Base-by-base conservation (phyloP, 2,113 vertebrate species). In the Chinchilla lanigera region DNA sequence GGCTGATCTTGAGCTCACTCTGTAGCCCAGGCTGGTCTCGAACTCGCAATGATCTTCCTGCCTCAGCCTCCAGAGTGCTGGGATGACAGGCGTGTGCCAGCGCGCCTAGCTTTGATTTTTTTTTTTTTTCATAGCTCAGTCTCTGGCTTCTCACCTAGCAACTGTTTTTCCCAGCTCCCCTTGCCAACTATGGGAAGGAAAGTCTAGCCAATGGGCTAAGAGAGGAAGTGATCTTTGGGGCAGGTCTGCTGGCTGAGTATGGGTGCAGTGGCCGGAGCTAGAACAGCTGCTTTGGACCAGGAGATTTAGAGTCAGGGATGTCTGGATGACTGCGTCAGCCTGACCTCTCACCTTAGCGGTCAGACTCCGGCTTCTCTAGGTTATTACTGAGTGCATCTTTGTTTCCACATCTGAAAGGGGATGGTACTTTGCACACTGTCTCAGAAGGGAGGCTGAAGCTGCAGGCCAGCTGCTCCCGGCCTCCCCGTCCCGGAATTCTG, bases 231-330 rank as follows among this genome's bases (percentile, higher is more conserved):
- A 47, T 38, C 56, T n/a, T 78, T 67, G 87, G 17, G 83, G 56
- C 24, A 22, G 41, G 7, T 52, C 38, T 71, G 71, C 71, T 30
- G 90, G 16, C 35, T 14, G 61, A 89, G 5, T 10, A 4, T 54
- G 30, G 58, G 20, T 90, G 78, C 33, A 47, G 60, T 60, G 90
- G 56, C 86, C 26, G 78, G 94, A 90, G 80, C 77, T 19, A 14
- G 14, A 89, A 83, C 86, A 86, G 93, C 95, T 58, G 35, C 47
- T 86, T 78, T 93, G 94, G 69, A 11, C 22, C 83, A 73, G 22
- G 83, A 83, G 44, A 33, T 56, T 58, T 24, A 93, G 65, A 89
- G 4, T 84, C 38, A 82, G 67, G 24, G 35, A 24, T 33, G 30
- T 86, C 30, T 50, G 73, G 52, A 28, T 54, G 78, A 78, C 50